Conservation (phyloP, 1,140 invertebrate genomes). For the Leptopilina boulardi region DNA sequence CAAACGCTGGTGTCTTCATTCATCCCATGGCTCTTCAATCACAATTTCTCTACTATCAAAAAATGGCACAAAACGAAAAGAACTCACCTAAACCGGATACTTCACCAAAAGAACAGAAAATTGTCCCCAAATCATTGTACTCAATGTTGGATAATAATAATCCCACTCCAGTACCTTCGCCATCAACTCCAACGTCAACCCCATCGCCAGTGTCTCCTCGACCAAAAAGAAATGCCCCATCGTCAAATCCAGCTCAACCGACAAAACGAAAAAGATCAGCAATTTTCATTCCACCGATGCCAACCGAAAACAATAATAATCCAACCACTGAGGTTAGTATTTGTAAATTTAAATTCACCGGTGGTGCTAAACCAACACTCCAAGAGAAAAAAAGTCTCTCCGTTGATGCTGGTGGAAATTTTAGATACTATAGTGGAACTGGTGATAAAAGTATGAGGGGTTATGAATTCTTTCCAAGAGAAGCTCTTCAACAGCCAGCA, state of each 20-base stretch:
- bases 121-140: conserved; percentile 67
- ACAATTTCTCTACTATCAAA: conserved; percentile 84
- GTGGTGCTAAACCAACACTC: conserved; percentile 88
- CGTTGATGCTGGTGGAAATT: conserved; percentile 90
- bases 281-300: conserved; percentile 88
- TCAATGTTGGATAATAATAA: conserved; percentile 66
- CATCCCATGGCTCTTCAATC: conserved; percentile 84
- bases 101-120: conserved; percentile 62
- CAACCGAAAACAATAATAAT: conserved; percentile 82
- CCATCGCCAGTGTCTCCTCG: conserved; percentile 60
- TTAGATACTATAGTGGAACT: conserved; percentile 87
- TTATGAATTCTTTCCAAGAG: conserved; percentile 85
- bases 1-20: conserved; percentile 82
- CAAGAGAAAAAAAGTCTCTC: conserved; percentile 94
- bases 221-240: conserved; percentile 64
- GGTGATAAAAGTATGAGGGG: conserved; percentile 86
- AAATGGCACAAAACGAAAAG: conserved; percentile 78
- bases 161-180: conserved; percentile 53
- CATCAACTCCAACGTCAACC: conserved; percentile 46
- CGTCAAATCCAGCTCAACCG: conserved; percentile 63
- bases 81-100: conserved; percentile 50
- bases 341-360: conserved; percentile 95
- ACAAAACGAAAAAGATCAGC: conserved; percentile 87
- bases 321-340: conserved; percentile 90
- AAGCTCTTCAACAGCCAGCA: conserved; percentile 79